A percentile compares a stretch with the other conserved stretches of the same genome.
These are phyloP conservation scores for Platycheirus rosarum DNA, from an alignment of 2,888 invertebrate genomes.

Conservation along the genomic window DNA sequence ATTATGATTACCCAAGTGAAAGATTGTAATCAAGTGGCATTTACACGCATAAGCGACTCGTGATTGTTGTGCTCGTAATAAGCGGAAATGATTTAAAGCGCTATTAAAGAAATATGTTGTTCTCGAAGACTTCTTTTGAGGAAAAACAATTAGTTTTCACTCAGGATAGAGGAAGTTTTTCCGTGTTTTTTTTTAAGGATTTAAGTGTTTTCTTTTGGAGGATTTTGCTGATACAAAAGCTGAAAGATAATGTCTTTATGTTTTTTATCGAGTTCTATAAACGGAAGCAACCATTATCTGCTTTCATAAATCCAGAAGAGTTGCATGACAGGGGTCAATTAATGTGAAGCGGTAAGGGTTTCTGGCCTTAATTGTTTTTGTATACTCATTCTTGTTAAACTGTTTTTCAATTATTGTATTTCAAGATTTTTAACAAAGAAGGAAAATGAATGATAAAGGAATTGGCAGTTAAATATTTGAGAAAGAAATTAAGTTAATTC, in stretches of 20 bases:
- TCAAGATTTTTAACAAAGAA: no score
- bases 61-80: conserved; percentile 48
- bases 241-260: background rate
- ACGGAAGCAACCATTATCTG: background rate
- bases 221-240: background rate
- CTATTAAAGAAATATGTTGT: conserved; percentile 16
- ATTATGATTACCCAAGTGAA: conserved; percentile 60
- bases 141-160: background rate
- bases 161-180: background rate
- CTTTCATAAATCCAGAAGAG: background rate
- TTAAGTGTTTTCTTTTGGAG: background rate
- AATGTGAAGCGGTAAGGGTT: no score
- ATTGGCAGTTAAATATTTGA: no score
- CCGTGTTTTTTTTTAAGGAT: background rate
- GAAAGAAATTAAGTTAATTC: no score
- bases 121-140: background rate
- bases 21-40: conserved; percentile 54
- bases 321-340: background rate
- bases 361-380: no score
- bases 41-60: conserved; percentile 62
- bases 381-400: no score
- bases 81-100: conserved; percentile 33
- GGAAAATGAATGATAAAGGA: no score
- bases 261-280: background rate
- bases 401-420: no score